phyloP scores from a whole-genome alignment of 2,797 vertebrate genomes.

The Gambelia wislizenii region DNA sequence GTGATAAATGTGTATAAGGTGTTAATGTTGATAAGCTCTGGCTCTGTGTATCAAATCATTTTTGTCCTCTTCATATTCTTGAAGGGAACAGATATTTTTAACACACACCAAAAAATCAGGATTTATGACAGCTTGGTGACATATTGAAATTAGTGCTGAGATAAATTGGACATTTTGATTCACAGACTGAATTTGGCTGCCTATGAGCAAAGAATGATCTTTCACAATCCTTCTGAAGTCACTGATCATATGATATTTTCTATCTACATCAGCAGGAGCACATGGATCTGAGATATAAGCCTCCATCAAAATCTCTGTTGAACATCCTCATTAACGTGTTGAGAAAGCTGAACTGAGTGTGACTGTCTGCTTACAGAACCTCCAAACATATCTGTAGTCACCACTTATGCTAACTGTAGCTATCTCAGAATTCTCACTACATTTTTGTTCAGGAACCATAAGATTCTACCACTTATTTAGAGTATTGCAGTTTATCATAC shows the following conservation, averaged over 20 bases:
- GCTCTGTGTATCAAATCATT: conserved; percentile 23
- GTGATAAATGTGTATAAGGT: conserved; percentile 28
- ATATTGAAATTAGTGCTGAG: conserved; percentile 21
- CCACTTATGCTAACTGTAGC: not conserved
- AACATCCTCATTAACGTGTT: not conserved
- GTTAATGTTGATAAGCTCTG: conserved; percentile 38
- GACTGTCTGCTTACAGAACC: not conserved
- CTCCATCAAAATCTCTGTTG: not conserved
- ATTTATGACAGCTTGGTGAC: conserved; percentile 23
- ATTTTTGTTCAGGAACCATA: not conserved
- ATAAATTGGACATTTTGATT: conserved; percentile 26
- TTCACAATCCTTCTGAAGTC: not conserved
- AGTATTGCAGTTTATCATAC: not conserved
- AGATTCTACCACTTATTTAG: not conserved
- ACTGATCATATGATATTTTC: not conserved
- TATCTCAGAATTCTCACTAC: not conserved
- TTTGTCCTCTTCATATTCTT: conserved; percentile 29
- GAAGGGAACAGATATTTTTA: conserved; percentile 41
- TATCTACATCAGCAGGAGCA: not conserved
- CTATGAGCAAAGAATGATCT: conserved; percentile 2
- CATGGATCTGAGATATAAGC: not conserved
- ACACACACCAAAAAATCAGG: conserved; percentile 2
- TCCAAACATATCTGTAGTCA: not conserved
- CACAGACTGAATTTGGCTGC: not conserved
- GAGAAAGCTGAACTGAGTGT: too few species aligned